These are phyloP conservation scores for Neopelma chrysocephalum DNA, from an alignment of 2,797 vertebrate species.

Conservation along the genomic window DNA sequence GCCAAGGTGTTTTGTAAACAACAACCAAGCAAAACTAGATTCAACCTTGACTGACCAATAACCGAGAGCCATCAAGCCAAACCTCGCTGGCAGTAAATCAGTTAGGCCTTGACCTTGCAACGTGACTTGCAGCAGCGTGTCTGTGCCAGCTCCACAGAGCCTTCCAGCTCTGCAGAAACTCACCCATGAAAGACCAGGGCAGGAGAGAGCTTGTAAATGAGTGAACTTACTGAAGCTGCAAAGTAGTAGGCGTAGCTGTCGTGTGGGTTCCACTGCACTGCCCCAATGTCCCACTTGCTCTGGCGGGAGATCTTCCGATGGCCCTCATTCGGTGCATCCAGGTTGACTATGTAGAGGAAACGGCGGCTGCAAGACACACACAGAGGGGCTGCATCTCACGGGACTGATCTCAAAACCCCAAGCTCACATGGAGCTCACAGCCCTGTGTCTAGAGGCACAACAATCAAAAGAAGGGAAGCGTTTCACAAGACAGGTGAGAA, in stretches of 20 bases:
- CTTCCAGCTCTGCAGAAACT: background rate
- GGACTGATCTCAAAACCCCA: background rate
- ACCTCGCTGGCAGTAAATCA: background rate
- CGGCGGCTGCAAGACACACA: constrained; percentile 80
- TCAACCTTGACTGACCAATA: background rate
- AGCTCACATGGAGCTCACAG: background rate
- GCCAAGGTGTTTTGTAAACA: background rate
- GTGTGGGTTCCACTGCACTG: constrained; percentile 97
- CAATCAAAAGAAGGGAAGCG: background rate
- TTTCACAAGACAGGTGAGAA: background rate
- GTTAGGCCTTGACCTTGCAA: background rate
- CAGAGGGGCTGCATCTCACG: background rate
- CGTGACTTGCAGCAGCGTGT: background rate
- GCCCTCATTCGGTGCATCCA: constrained; percentile 87
- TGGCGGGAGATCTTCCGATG: constrained; percentile 92
- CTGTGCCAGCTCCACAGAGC: background rate
- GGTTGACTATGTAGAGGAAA: constrained; percentile 93
- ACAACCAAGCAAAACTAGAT: background rate
- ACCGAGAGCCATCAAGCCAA: background rate
- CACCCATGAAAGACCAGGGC: background rate
- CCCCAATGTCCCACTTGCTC: constrained; percentile 98
- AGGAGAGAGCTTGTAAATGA: background rate
- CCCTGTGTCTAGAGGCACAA: background rate
- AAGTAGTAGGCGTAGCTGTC: constrained; percentile 86
- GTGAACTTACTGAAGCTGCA: constrained; percentile 88